Evolutionary conservation across 2,797 vertebrate species (phyloP).

Genomic region (Gephyroberyx darwinii): DNA sequence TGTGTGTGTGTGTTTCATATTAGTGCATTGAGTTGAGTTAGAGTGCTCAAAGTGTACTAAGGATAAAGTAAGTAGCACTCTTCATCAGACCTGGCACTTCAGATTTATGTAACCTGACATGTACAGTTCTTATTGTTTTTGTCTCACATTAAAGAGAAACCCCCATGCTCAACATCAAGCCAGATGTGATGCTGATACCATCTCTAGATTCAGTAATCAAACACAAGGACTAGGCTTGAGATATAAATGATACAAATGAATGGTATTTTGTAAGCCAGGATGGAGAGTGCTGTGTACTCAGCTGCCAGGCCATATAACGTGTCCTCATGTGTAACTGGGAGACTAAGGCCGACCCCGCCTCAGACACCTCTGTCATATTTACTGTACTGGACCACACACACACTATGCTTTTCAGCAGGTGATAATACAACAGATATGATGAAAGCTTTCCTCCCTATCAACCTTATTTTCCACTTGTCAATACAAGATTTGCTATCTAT

Average conservation of each 20-base stretch:
- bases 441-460: not conserved
- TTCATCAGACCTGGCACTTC: no score
- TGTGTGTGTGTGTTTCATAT: no score
- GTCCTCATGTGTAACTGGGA: constrained; percentile 42
- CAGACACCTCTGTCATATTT: constrained; percentile 24
- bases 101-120: not conserved
- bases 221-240: constrained; percentile 19
- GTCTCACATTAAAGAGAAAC: not conserved
- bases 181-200: not conserved
- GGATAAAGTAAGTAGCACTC: no score
- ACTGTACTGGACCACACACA: constrained; percentile 9
- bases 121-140: not conserved
- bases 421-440: constrained; percentile 28
- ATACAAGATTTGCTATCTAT: constrained; percentile 4
- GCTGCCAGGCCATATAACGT: constrained; percentile 40
- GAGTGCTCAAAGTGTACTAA: no score
- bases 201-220: constrained; percentile 20
- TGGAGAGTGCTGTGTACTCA: constrained; percentile 47
- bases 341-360: constrained; percentile 40
- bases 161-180: not conserved
- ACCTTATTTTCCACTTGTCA: constrained; percentile 12
- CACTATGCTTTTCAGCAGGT: constrained; percentile 32
- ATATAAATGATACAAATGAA: constrained; percentile 22
- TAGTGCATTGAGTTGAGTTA: no score
- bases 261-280: constrained; percentile 2